These are phyloP conservation scores for Brachionus manjavacas DNA, from an alignment of 1,140 invertebrate species.

Conservation along the genomic window DNA sequence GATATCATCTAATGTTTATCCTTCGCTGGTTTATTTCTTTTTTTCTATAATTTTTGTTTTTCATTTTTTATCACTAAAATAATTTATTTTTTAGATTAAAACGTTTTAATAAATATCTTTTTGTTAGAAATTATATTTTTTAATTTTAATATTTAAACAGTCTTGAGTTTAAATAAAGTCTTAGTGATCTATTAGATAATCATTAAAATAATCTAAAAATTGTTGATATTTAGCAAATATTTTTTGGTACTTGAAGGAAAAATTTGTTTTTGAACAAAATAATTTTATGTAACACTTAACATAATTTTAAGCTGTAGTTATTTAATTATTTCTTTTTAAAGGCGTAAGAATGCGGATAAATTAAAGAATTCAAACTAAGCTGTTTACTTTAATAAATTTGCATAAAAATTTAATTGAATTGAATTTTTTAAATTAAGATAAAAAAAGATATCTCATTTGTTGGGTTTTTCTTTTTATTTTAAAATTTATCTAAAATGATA, in stretches of 20 bases:
- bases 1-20: not conserved
- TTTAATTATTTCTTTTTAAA: not conserved
- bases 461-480: too few species aligned
- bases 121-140: not conserved
- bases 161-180: not conserved
- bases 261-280: not conserved
- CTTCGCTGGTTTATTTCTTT: not conserved
- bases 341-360: not conserved
- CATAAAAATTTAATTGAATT: not conserved
- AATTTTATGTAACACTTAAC: not conserved
- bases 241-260: not conserved
- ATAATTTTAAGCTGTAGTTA: not conserved
- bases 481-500: too few species aligned
- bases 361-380: not conserved
- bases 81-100: not conserved
- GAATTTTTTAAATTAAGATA: not conserved
- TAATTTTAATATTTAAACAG: too few species aligned
- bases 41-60: not conserved
- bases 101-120: not conserved
- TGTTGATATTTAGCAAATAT: not conserved
- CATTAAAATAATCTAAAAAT: too few species aligned
- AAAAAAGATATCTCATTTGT: not conserved
- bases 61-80: not conserved
- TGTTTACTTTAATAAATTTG: not conserved
- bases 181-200: not conserved